Evolutionary conservation across 2,888 invertebrate species (phyloP), one percentile per base, ranked within the genome.

Genomic region (Ophioninae sp.): DNA sequence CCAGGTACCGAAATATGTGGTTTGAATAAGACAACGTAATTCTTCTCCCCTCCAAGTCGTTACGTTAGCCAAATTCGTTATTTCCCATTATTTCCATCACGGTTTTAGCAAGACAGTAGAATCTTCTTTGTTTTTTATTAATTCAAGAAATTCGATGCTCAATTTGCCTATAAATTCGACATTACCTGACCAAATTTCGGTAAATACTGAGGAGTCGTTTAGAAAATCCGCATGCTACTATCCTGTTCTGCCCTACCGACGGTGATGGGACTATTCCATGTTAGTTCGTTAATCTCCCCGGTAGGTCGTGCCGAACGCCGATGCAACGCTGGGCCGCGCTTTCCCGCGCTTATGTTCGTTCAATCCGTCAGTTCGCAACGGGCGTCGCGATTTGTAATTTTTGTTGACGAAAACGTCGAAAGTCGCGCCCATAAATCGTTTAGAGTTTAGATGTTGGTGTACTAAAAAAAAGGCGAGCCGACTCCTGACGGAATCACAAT

Each of bases 351-450:
- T 61, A 76, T 72, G 73, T 67, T 3, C 61, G 30, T 13, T 13
- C 13, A 44, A 30, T 17, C n/a, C 72, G 50, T 10, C 20, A 10
- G 8, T 41, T 44, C 75, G 37, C 68, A 76, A 72, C 50, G 61
- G 68, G 30, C 64, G 62, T 65, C 73, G 69, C 69, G 65, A 81
- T 77, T 75, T 83, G 77, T 69, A 67, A 74, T 80, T 83, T 64
- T 65, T 82, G 59, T 83, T 64, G 73, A 74, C 17, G 23, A 77
- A 59, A 73, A 39, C 65, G 39, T 57, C 57, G 41, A 77, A 69
- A 74, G 21, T 69, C 20, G 23, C 13, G 59, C 37, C 21, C 50
- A 77, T 21, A 39, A 72, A 56, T 68, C 73, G 44, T 30, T 3
- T 10, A 62, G 13, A 30, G 30, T 44, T 76, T 72, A 30, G 23